Evolutionary conservation across 2,113 vertebrate species (phyloP), one percentile per base, ranked within the genome.

Genomic region (Connochaetes taurinus): DNA sequence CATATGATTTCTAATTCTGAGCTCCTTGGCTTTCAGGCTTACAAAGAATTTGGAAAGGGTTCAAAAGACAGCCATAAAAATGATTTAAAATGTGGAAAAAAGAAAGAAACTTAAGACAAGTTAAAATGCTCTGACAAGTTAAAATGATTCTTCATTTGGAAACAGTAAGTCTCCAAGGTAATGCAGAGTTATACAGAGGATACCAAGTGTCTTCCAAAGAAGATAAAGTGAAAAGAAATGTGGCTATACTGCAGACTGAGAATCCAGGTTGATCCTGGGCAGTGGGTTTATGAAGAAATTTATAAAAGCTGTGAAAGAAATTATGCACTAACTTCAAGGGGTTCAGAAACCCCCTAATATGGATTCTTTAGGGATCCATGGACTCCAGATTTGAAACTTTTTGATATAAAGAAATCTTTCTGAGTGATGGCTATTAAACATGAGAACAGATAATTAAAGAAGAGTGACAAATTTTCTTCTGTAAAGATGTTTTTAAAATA

Each of bases 31-130:
- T 93, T 93, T 93, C 25, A 25, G 91, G n/a, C 89, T 93, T 86
- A 85, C n/a, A 21, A 95, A 86, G 43, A 89, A 82, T 50, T 94
- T 88, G 47, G 36, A 91, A 71, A 92, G n/a, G 3, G 27, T 58
- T 96, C 74, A 95, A 92, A 97, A 83, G 21, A 55, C 5, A 92
- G 29, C 25, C 67, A 94, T 43, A 78, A 82, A 76, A 83, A 92
- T 78, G 7, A 86, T 55, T 91, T 85, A 76, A 93, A 87, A 90
- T 90, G 43, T 53, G 50, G 33, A 90, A 40, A 53, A 83, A 93
- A 74, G 40, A 82, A 94, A 58, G 33, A 74, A 4, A 33, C 86
- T 55, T 62, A 64, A 87, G 55, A 92, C 82, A 91, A 58, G 19
- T 31, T 55, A 84, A 87, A 92, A 95, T 33, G 43, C 95, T n/a